These are phyloP conservation scores for Drosophila takahashii DNA, from an alignment of 1,140 invertebrate species.

Conservation along the genomic window DNA sequence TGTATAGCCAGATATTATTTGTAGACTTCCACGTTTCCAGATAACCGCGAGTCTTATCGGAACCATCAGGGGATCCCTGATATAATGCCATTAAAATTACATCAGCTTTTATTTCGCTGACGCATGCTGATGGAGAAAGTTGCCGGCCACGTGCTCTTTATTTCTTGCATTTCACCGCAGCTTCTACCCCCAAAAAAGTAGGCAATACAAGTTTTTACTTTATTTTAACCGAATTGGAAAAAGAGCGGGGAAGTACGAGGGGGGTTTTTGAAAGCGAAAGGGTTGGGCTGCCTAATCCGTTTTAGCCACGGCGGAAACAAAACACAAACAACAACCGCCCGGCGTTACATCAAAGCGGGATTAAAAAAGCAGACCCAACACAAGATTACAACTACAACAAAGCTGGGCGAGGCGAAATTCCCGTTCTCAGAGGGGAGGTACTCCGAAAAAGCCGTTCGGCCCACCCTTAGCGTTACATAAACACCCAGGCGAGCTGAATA, in stretches of 20 bases:
- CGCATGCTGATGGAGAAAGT: slow-evolving; percentile 14
- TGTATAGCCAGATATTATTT: background rate
- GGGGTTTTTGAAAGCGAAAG: background rate
- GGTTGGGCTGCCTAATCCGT: slow-evolving; percentile 58
- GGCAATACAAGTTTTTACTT: slow-evolving; percentile 17
- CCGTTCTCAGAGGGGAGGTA: slow-evolving; percentile 1
- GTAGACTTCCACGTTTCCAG: background rate
- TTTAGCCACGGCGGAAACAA: slow-evolving; percentile 48
- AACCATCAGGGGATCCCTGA: slow-evolving; percentile 12
- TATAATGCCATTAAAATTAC: slow-evolving; percentile 30
- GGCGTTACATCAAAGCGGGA: slow-evolving; percentile 66
- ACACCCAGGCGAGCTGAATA: background rate
- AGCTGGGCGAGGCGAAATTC: slow-evolving; percentile 5
- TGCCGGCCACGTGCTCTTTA: slow-evolving; percentile 5
- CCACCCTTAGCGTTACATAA: slow-evolving; percentile 33
- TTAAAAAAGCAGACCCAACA: slow-evolving; percentile 69
- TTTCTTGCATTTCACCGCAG: background rate
- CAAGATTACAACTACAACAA: slow-evolving; percentile 66
- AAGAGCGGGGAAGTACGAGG: background rate
- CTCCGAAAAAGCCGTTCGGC: background rate
- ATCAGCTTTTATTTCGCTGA: slow-evolving; percentile 7
- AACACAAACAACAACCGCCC: slow-evolving; percentile 43
- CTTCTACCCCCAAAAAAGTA: slow-evolving; percentile 32
- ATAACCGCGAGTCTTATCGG: background rate
- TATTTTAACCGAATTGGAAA: background rate